A percentile compares a stretch with the other conserved stretches of the same genome.
Evolutionary conservation across 2,113 vertebrate species (phyloP).

Genomic region (Ascaphus truei): DNA sequence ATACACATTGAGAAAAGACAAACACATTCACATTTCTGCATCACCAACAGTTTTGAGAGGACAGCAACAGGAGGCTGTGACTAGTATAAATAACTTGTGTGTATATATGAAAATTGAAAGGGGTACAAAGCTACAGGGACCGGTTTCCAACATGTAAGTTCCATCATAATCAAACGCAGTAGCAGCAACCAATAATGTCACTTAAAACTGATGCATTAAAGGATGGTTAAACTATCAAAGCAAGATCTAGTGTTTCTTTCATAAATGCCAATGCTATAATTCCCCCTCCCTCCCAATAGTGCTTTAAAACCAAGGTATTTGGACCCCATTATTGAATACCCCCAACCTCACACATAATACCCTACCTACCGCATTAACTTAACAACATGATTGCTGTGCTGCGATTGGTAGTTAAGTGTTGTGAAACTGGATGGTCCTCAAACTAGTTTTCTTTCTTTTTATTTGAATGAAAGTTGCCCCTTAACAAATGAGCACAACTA

Average conservation of each 20-base stretch:
- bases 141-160: background rate
- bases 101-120: background rate
- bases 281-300: too few relatives aligned
- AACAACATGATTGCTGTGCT: background rate
- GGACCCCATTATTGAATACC: too few relatives aligned
- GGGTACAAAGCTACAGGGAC: background rate
- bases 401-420: background rate
- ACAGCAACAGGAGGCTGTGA: background rate
- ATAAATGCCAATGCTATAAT: too few relatives aligned
- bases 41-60: background rate
- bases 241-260: background rate
- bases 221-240: background rate
- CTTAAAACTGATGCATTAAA: background rate
- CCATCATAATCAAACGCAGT: background rate
- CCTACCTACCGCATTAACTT: too few relatives aligned
- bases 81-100: background rate
- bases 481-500: background rate
- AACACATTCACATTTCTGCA: slow-evolving; percentile 8
- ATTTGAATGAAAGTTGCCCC: too few relatives aligned
- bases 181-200: background rate
- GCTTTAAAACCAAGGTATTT: too few relatives aligned
- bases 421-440: background rate
- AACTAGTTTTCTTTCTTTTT: too few relatives aligned
- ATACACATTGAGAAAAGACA: background rate
- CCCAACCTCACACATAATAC: too few relatives aligned